Evolutionary conservation across 2,797 vertebrate genomes (phyloP).

Genomic region (Eutrigla gurnardus): DNA sequence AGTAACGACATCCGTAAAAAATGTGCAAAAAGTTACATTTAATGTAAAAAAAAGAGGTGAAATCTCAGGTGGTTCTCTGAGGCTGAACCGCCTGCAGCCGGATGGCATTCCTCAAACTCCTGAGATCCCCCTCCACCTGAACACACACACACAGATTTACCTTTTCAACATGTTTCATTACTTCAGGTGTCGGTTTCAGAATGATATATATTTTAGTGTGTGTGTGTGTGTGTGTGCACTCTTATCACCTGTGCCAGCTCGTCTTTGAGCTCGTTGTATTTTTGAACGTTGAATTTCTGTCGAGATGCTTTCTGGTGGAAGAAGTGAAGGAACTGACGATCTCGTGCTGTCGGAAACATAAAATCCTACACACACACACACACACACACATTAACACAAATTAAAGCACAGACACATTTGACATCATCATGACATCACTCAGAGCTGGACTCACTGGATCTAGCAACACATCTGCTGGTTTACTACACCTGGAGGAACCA

Average conservation of each 20-base stretch:
- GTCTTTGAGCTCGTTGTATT: slow-evolving; percentile 86
- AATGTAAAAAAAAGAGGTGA: not conserved
- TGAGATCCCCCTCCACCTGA: slow-evolving; percentile 51
- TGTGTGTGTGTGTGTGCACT: not conserved
- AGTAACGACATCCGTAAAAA: not conserved
- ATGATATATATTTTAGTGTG: not conserved
- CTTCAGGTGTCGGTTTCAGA: not conserved
- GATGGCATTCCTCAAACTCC: slow-evolving; percentile 26
- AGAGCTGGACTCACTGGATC: too few species aligned
- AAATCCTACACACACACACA: slow-evolving; percentile 80
- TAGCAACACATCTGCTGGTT: too few species aligned
- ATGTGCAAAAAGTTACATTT: not conserved
- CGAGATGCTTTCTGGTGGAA: slow-evolving; percentile 78
- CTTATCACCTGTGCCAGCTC: slow-evolving; percentile 82
- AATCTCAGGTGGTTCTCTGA: not conserved
- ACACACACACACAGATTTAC: not conserved
- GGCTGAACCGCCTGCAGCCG: slow-evolving; percentile 10
- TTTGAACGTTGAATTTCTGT: slow-evolving; percentile 81
- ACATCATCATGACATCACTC: not conserved
- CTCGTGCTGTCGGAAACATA: slow-evolving; percentile 64
- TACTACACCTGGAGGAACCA: too few species aligned
- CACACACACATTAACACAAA: not conserved
- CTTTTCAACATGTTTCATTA: not conserved
- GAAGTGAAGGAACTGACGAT: slow-evolving; percentile 85
- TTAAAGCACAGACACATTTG: not conserved